A percentile compares a stretch with the other conserved stretches of the same genome.
phyloP scores from a whole-genome alignment of 1,140 invertebrate species.

The Argopecten irradians region DNA sequence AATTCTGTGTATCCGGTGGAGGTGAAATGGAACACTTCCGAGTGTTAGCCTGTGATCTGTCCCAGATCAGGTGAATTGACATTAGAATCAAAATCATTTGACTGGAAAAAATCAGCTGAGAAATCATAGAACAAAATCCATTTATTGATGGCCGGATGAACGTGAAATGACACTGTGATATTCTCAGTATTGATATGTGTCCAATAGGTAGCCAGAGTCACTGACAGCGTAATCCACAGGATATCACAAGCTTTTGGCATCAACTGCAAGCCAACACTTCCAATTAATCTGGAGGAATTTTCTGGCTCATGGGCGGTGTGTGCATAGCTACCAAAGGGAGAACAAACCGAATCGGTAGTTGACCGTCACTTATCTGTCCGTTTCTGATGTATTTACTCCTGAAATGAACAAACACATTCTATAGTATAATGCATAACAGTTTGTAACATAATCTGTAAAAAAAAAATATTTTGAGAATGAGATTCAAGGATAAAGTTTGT shows the following conservation, averaged over 20 bases:
- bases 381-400: not conserved
- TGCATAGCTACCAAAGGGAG: not conserved
- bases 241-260: constrained; percentile 16
- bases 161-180: constrained; percentile 2
- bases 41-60: not conserved
- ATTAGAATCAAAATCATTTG: constrained; percentile 17
- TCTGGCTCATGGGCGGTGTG: not conserved
- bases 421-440: not conserved
- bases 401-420: not conserved
- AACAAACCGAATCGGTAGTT: not conserved
- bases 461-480: not conserved
- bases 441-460: not conserved
- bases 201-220: constrained; percentile 6
- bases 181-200: not conserved
- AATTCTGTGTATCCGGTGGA: not conserved
- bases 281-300: constrained; percentile 14
- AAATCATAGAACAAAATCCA: not conserved
- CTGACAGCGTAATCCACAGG: constrained; percentile 20
- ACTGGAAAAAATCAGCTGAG: not conserved
- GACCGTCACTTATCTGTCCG: not conserved
- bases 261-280: constrained; percentile 1
- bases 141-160: constrained; percentile 13
- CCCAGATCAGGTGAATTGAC: not conserved
- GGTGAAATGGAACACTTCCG: not conserved
- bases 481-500: not conserved